Percentiles rank a stretch among this genome's conserved stretches.
Evolutionary conservation across 2,797 vertebrate species (phyloP).

Genomic region (Clangula hyemalis): DNA sequence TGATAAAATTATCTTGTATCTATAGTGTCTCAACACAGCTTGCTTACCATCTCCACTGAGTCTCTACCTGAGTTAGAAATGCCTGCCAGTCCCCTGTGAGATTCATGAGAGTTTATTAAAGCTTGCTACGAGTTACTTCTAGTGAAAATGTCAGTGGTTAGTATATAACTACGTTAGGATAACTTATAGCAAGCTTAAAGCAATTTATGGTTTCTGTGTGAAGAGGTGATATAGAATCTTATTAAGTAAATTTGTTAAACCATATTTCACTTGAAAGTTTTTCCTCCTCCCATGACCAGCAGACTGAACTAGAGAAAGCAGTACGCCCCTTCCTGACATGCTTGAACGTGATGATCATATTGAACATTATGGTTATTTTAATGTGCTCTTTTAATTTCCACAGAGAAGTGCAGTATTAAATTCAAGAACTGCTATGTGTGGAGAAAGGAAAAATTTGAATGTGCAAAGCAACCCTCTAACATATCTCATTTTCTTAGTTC

Average conservation of each 20-base stretch:
- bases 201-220: constrained; percentile 28
- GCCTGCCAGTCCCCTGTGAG: neutral
- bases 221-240: neutral
- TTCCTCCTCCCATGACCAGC: neutral
- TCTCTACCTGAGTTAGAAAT: neutral
- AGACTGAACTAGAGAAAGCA: constrained; percentile 21
- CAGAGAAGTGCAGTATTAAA: neutral
- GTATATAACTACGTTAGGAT: constrained; percentile 11
- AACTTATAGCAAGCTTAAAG: constrained; percentile 39
- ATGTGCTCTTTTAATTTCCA: constrained; percentile 35
- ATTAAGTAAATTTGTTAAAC: constrained; percentile 54
- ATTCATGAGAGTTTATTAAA: constrained; percentile 35
- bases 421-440: neutral
- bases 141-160: constrained; percentile 30
- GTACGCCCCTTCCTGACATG: neutral
- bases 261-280: constrained; percentile 39
- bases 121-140: neutral
- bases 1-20: neutral
- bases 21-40: neutral
- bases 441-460: constrained; percentile 7
- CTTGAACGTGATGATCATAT: neutral
- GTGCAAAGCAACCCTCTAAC: neutral
- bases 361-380: constrained; percentile 13
- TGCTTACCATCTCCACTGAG: neutral
- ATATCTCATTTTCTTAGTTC: neutral